These are phyloP conservation scores for Engystomops pustulosus DNA, from an alignment of 2,113 vertebrate species.

Conservation along the genomic window DNA sequence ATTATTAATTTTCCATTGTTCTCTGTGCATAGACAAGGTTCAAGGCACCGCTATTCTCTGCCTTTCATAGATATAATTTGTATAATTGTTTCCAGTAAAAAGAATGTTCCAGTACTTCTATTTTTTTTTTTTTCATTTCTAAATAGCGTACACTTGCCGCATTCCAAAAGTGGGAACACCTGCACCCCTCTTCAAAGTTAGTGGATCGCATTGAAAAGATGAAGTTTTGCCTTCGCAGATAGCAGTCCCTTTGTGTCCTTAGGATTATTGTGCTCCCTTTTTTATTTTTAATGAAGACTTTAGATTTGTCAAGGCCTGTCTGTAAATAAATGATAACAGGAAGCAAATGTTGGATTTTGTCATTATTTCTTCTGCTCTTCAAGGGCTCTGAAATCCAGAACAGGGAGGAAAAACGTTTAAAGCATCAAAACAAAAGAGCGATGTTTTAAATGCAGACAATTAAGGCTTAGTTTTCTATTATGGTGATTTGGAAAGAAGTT, in stretches of 20 bases:
- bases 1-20: slow-evolving; percentile 93
- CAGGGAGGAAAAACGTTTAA: slow-evolving; percentile 73
- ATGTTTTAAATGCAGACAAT: slow-evolving; percentile 84
- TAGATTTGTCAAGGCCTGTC: slow-evolving; percentile 82
- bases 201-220: slow-evolving; percentile 74
- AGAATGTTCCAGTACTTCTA: slow-evolving; percentile 75
- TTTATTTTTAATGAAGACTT: slow-evolving; percentile 83
- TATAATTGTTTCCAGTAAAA: slow-evolving; percentile 86
- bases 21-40: slow-evolving; percentile 82
- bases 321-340: slow-evolving; percentile 85
- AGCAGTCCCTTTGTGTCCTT: slow-evolving; percentile 76
- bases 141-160: slow-evolving; percentile 71
- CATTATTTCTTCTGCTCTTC: slow-evolving; percentile 68
- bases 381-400: slow-evolving; percentile 81
- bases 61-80: slow-evolving; percentile 98
- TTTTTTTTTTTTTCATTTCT: slow-evolving; percentile 50
- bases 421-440: slow-evolving; percentile 80
- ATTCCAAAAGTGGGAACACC: slow-evolving; percentile 80
- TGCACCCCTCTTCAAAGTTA: slow-evolving; percentile 79
- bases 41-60: slow-evolving; percentile 87
- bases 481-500: slow-evolving; percentile 80
- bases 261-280: slow-evolving; percentile 80
- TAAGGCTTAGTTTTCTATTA: slow-evolving; percentile 81
- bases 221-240: slow-evolving; percentile 66
- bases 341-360: slow-evolving; percentile 74